phyloP scores from a whole-genome alignment of 1,140 invertebrate species.

The Portunus trituberculatus region DNA sequence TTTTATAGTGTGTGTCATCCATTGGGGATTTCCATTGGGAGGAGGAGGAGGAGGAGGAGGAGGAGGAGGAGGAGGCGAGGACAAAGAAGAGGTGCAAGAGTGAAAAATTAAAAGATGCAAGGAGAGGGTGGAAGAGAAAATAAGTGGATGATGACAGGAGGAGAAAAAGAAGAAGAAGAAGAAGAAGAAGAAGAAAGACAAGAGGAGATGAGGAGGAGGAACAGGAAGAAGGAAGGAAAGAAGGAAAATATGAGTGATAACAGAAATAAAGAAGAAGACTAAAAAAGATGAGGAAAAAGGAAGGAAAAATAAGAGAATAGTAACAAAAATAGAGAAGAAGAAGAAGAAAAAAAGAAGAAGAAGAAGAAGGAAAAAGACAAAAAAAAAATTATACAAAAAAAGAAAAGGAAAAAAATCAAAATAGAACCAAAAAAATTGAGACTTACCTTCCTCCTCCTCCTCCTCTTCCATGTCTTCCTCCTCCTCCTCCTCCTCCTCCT shows the following conservation, averaged over 20 bases:
- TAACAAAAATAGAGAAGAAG: background rate
- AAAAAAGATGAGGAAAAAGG: background rate
- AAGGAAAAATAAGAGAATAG: no score
- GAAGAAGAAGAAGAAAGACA: background rate
- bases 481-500: constrained; percentile 37
- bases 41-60: no score
- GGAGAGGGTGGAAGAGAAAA: no score
- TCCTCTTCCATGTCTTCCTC: constrained; percentile 32
- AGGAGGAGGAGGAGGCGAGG: no score
- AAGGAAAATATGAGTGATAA: background rate
- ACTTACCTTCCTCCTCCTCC: constrained; percentile 48
- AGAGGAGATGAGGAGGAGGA: background rate
- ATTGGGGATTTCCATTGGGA: no score
- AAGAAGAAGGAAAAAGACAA: background rate
- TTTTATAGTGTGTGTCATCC: no score
- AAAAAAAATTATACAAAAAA: no score
- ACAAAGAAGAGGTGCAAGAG: no score
- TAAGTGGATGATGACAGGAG: no score
- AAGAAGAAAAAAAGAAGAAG: background rate
- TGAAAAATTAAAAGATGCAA: no score
- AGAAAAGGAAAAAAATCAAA: background rate
- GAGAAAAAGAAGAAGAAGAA: background rate
- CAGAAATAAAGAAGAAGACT: background rate
- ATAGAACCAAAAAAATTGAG: background rate
- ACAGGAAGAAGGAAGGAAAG: no score